Percentiles rank a stretch among this genome's conserved stretches.
Conservation (phyloP, 2,888 invertebrate species). For the Mystacides longicornis region DNA sequence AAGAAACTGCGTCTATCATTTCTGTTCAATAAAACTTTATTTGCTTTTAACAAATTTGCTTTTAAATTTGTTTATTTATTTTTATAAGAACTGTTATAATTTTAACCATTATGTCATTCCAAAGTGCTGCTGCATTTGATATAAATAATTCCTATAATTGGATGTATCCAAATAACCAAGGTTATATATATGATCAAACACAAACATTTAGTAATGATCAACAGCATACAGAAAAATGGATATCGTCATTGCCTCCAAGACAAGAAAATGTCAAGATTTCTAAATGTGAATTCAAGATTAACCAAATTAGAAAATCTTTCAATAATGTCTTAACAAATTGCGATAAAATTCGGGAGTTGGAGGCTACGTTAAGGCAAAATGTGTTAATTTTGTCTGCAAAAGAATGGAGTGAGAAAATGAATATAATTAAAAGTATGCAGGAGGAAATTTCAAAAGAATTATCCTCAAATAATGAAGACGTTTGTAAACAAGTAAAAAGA, state of each 20-base stretch:
- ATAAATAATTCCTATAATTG: neutral
- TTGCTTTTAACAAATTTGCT: conserved; percentile 6
- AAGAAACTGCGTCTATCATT: conserved; percentile 57
- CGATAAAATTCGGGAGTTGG: conserved; percentile 35
- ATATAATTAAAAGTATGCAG: conserved; percentile 26
- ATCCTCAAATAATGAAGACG: conserved; percentile 37
- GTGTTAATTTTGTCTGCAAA: conserved; percentile 40
- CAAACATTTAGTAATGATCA: no score
- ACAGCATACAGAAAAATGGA: conserved; percentile 12
- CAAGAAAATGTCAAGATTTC: neutral
- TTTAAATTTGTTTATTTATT: conserved; percentile 1
- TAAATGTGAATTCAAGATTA: no score
- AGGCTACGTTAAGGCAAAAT: conserved; percentile 40
- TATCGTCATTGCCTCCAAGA: neutral
- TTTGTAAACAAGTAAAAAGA: conserved; percentile 38
- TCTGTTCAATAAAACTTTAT: conserved; percentile 29
- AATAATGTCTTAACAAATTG: conserved; percentile 28
- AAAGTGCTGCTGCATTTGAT: neutral
- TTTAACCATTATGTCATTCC: conserved; percentile 12
- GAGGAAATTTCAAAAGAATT: conserved; percentile 40
- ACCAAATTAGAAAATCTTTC: conserved; percentile 6
- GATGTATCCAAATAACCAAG: conserved; percentile 3
- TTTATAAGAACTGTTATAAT: neutral
- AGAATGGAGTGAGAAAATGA: conserved; percentile 50
- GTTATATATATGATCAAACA: no score